phyloP scores from a whole-genome alignment of 2,797 vertebrate species.

The Malacoraja senta region DNA sequence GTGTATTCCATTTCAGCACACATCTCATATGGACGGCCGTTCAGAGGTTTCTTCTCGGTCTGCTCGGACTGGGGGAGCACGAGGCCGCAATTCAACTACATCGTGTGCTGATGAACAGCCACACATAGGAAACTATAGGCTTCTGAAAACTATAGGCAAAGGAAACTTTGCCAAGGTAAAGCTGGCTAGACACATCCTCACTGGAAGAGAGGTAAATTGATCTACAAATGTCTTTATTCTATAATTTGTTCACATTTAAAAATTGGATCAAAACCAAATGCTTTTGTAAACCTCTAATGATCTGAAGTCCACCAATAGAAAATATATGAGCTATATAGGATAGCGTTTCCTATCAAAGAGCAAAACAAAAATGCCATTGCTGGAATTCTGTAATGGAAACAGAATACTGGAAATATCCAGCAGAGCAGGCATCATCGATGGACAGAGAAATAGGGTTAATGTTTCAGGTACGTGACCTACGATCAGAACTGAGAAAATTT shows the following conservation, averaged over 20 bases:
- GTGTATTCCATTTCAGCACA: constrained; percentile 63
- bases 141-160: constrained; percentile 96
- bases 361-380: too few relatives aligned
- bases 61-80: constrained; percentile 80
- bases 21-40: constrained; percentile 80
- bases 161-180: constrained; percentile 98
- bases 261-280: not conserved
- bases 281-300: not conserved
- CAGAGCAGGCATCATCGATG: too few relatives aligned
- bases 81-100: constrained; percentile 89
- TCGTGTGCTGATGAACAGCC: constrained; percentile 89
- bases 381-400: too few relatives aligned
- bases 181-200: constrained; percentile 88
- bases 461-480: too few relatives aligned
- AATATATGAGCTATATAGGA: not conserved
- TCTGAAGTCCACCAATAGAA: not conserved
- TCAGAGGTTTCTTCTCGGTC: constrained; percentile 84
- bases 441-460: too few relatives aligned
- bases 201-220: constrained; percentile 81
- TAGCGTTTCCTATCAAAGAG: not conserved
- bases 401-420: too few relatives aligned
- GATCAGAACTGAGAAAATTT: too few relatives aligned
- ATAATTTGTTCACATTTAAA: not conserved
- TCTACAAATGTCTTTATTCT: not conserved
- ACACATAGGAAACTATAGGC: constrained; percentile 91